phyloP scores from a whole-genome alignment of 2,113 vertebrate genomes.

The Pseudois nayaur region DNA sequence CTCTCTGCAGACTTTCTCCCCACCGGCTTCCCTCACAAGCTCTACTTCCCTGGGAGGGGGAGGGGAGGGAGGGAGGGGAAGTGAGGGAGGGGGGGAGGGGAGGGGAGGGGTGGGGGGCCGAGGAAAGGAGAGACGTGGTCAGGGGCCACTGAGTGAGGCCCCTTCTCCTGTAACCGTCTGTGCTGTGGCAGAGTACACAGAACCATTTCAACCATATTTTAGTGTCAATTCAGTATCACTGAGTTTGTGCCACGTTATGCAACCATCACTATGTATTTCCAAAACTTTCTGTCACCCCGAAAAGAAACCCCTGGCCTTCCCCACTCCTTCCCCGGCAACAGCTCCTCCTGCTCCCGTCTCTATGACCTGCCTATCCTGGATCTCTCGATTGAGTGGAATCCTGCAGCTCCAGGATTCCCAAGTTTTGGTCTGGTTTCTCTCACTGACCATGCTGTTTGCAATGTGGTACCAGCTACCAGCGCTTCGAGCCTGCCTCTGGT shows the following conservation, averaged over 20 bases:
- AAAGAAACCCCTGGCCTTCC: not conserved
- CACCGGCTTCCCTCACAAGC: not conserved
- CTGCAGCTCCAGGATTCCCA: no score
- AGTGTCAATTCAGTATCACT: not conserved
- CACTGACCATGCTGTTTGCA: rapidly evolving
- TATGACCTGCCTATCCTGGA: rapidly evolving
- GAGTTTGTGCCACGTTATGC: rapidly evolving
- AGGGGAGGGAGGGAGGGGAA: not conserved
- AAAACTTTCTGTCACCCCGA: rapidly evolving
- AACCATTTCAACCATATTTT: no score
- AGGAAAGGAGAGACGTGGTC: not conserved
- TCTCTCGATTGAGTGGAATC: rapidly evolving
- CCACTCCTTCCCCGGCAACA: rapidly evolving
- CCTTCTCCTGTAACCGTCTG: rapidly evolving
- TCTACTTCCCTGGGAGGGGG: not conserved
- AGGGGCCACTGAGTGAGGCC: not conserved
- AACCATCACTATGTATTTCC: no score
- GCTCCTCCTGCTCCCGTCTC: not conserved
- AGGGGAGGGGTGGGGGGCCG: no score
- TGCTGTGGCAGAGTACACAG: rapidly evolving
- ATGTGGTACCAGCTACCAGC: rapidly evolving
- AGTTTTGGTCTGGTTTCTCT: not conserved
- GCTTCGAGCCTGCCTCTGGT: rapidly evolving
- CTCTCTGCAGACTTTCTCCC: not conserved
- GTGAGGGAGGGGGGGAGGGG: no score